Evolutionary conservation across 2,888 invertebrate genomes (phyloP).

Genomic region (Drosophila nr. perissopoda): DNA sequence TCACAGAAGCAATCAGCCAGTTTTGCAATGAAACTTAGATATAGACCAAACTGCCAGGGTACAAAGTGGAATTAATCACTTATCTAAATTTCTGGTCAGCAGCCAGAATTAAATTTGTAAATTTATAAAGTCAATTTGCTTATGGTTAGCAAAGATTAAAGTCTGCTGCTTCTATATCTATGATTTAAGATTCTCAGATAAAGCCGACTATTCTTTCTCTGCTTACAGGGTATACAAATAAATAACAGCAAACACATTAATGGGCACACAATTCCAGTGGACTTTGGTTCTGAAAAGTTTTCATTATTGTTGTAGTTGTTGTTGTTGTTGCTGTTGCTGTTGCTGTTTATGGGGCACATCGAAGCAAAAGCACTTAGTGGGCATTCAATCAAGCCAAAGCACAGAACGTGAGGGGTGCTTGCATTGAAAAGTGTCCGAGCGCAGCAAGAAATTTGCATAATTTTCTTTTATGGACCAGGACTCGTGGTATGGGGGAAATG

Average conservation of each 20-base stretch:
- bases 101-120: neutral
- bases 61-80: neutral
- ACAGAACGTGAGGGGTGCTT: neutral
- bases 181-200: neutral
- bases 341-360: constrained; percentile 57
- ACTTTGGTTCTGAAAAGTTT: constrained; percentile 26
- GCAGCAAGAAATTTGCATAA: constrained; percentile 72
- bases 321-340: constrained; percentile 23
- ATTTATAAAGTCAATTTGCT: neutral
- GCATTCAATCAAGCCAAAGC: constrained; percentile 63
- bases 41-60: too few relatives aligned
- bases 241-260: constrained; percentile 15
- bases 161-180: neutral
- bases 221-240: constrained; percentile 9
- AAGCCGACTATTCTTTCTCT: neutral
- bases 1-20: too few relatives aligned
- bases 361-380: constrained; percentile 68
- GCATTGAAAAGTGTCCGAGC: constrained; percentile 66
- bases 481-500: neutral
- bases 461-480: constrained; percentile 47
- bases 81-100: neutral
- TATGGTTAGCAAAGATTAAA: neutral
- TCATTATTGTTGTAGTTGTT: constrained; percentile 26
- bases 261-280: constrained; percentile 21
- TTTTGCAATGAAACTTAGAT: too few relatives aligned